Evolutionary conservation across 2,888 invertebrate species (phyloP), one percentile per base, ranked within the genome.

Genomic region (Cephus pulcher): DNA sequence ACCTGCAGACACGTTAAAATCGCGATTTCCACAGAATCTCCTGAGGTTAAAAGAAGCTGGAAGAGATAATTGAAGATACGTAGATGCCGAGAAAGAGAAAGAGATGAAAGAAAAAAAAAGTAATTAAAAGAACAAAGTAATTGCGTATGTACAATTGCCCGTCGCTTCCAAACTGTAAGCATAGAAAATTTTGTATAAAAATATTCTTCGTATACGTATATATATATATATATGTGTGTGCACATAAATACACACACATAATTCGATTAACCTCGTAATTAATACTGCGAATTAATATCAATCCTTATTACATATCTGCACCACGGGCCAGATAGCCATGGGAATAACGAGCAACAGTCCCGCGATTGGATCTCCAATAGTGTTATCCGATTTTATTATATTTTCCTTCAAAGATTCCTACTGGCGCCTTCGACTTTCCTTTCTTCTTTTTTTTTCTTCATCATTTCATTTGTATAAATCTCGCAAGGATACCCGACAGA

Each of bases 181-280:
- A 83, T 89, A 88, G 88, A 90, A 91, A 90, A 90, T 91, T 91
- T 91, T 88, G 88, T 91, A 91, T 91, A 91, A 91, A 91, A 91
- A 91, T 91, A 91, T 89, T 82, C 86, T 88, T 87, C 86, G 82
- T 87, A 83, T 86, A 73, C 84, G 82, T 85, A 83, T 85, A 73
- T 85, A 85, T 30, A 85, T 30, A 30, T 86, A 84, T 88, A 88
- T 56, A 23, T 23, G 9, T 89, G 84, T 90, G 56, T 89, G 84
- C 90, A 88, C 88, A 88, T 73, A 73, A 76, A 79, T 71, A 75
- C 71, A 74, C 78, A 73, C 79, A 74, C 75, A 74, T 74, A 56
- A 86, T 86, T 87, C 84, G 88, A 88, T 86, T 90, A 86, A 88
- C 81, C 82, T 84, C 83, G 84, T 87, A 80, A 86, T 87, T 91